phyloP scores from a whole-genome alignment of 2,888 invertebrate genomes.

The Macrostomum cliftonense region DNA sequence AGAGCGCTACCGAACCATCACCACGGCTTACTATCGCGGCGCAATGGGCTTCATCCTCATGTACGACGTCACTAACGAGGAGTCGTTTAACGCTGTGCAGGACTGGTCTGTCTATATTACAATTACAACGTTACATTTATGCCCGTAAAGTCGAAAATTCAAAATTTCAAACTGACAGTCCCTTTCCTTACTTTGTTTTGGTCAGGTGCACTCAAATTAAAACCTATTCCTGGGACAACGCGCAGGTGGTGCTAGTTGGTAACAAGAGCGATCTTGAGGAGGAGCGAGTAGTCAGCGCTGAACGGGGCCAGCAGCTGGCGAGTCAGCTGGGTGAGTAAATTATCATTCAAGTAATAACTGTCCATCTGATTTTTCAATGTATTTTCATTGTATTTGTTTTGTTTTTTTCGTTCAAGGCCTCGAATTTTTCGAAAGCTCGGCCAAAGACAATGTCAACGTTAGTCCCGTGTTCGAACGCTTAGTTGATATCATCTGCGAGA shows the following conservation, averaged over 20 bases:
- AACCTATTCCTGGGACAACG: conserved; percentile 99
- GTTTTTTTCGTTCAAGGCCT: conserved; percentile 44
- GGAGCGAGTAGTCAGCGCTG: conserved; percentile 85
- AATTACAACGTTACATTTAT: too few relatives aligned
- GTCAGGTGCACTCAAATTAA: conserved; percentile 94
- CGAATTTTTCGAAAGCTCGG: conserved; percentile 97
- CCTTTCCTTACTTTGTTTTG: conserved; percentile 12
- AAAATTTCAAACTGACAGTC: background rate
- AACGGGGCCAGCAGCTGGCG: conserved; percentile 84
- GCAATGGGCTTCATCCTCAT: conserved; percentile 99
- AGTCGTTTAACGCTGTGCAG: conserved; percentile 96
- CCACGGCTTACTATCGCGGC: conserved; percentile 93
- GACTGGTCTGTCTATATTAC: conserved; percentile 59
- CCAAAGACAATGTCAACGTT: conserved; percentile 97
- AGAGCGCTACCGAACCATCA: conserved; percentile 92
- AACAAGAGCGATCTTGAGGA: conserved; percentile 99
- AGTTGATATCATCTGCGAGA: conserved; percentile 89
- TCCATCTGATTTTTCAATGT: too few relatives aligned
- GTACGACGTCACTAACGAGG: conserved; percentile 99
- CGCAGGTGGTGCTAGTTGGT: conserved; percentile 92
- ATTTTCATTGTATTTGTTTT: too few relatives aligned
- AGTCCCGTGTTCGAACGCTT: conserved; percentile 86
- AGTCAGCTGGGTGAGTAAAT: conserved; percentile 58
- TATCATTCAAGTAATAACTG: too few relatives aligned
- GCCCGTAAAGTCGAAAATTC: too few relatives aligned